Base-by-base conservation (phyloP, 1,140 invertebrate species). In the Drosophila littoralis region DNA sequence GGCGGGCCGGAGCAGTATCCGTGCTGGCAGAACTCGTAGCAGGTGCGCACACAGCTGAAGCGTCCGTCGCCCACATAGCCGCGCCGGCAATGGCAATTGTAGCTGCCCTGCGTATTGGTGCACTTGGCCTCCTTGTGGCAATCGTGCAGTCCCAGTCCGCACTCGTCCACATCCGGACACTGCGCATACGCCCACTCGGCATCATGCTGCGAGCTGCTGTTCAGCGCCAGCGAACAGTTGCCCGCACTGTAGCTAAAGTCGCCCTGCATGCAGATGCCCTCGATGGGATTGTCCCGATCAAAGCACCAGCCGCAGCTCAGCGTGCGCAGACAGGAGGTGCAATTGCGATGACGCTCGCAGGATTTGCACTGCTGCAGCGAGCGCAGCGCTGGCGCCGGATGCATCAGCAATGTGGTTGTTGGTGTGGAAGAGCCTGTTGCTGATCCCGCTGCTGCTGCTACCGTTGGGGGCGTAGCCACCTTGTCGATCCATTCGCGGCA, bases 261-360 rank as follows among this genome's bases (percentile, higher is more conserved):
- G 6, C 96, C 96, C 74, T 95, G 94, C 46, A 96, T 95, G 75
- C 96, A 97, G 10, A 94, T 91, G 7, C 98, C 98, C 70, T 96
- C 95, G 48, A 97, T 97, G 2, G 97, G 97, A 93, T 98, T 98
- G 55, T 96, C 95, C 5, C 95, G 92, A 75, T 96, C 96, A 80
- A 97, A 97, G 92, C 98, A 99, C 98, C 98, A 99, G 7, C 98
- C 98, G 93, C 98, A 99, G 57, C 96, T 96, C 48, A 98, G 93
- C 0, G 96, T 95, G 9, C 95, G 94, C 35, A 98, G 91, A 90
- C 98, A 99, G 0, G 94, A 93, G 1, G 95, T 95, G 85, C 98
- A 99, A 58, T 97, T 97, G 0, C 93, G 93, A 81, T 97, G 95
- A 3, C 94, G 93, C 9, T 94, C 94, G 91, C 98, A 98, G 15